Conservation (phyloP, 2,797 vertebrate genomes). For the Fundulus diaphanus region DNA sequence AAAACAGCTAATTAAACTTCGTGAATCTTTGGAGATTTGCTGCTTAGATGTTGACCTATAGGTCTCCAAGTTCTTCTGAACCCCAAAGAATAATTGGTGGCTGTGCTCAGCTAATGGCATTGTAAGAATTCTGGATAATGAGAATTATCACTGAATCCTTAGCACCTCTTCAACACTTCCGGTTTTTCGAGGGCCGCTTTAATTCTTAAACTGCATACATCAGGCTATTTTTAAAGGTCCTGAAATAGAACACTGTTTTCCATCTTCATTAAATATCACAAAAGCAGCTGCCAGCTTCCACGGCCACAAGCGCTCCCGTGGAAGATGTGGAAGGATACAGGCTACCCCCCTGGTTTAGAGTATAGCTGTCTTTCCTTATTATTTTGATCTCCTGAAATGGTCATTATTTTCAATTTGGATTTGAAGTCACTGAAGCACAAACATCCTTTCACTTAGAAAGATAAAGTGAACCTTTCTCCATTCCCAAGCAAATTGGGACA, state of each 20-base stretch:
- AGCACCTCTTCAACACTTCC: neutral
- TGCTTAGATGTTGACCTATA: constrained; percentile 42
- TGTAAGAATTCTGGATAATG: constrained; percentile 36
- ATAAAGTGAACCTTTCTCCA: neutral
- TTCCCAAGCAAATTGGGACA: neutral
- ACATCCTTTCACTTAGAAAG: neutral
- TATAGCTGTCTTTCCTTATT: constrained; percentile 2
- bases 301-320: neutral
- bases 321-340: neutral
- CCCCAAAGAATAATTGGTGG: constrained; percentile 49
- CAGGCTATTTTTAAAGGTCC: constrained; percentile 15
- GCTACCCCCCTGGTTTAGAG: neutral
- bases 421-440: constrained; percentile 10
- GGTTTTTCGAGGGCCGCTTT: constrained; percentile 14
- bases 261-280: neutral
- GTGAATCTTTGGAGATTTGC: constrained; percentile 3
- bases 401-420: neutral
- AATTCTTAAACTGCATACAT: constrained; percentile 4
- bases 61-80: constrained; percentile 30
- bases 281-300: neutral
- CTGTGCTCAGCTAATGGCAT: constrained; percentile 33
- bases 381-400: neutral
- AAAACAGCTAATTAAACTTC: constrained; percentile 31
- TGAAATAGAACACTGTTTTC: neutral
- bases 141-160: constrained; percentile 24